phyloP scores from a whole-genome alignment of 2,113 vertebrate genomes.

The Meles meles region DNA sequence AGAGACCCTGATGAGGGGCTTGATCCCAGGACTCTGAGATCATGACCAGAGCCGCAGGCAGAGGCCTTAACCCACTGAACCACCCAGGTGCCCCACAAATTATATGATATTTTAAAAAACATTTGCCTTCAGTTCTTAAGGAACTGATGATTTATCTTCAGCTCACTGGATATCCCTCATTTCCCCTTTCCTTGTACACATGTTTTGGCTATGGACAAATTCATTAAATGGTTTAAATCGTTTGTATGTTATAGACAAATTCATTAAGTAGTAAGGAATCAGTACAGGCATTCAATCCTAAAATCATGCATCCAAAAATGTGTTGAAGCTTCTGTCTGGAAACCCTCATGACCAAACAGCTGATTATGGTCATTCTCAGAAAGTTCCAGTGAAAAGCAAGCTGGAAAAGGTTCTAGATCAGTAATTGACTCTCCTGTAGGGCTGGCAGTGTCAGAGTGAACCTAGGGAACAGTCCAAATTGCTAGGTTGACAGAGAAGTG shows the following conservation, averaged over 20 bases:
- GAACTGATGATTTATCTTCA: background rate
- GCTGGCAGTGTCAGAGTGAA: background rate
- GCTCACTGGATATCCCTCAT: background rate
- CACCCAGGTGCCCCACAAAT: no score
- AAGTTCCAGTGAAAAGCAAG: background rate
- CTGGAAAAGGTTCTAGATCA: background rate
- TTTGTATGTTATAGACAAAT: background rate
- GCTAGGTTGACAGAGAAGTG: no score
- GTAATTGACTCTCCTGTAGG: no score
- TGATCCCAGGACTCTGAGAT: no score
- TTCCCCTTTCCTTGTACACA: background rate
- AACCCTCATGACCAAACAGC: background rate
- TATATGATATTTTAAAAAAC: background rate
- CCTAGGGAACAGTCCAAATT: background rate
- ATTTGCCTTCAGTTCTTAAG: background rate
- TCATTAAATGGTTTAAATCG: background rate
- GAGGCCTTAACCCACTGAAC: no score
- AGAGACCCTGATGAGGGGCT: no score
- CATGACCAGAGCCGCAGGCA: no score
- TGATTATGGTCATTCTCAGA: background rate
- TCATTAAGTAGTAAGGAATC: background rate
- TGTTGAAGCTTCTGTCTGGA: background rate
- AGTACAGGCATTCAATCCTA: background rate
- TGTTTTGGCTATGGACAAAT: background rate
- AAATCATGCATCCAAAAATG: background rate